Evolutionary conservation across 2,888 invertebrate species (phyloP).

Genomic region (Adela reaumurella): DNA sequence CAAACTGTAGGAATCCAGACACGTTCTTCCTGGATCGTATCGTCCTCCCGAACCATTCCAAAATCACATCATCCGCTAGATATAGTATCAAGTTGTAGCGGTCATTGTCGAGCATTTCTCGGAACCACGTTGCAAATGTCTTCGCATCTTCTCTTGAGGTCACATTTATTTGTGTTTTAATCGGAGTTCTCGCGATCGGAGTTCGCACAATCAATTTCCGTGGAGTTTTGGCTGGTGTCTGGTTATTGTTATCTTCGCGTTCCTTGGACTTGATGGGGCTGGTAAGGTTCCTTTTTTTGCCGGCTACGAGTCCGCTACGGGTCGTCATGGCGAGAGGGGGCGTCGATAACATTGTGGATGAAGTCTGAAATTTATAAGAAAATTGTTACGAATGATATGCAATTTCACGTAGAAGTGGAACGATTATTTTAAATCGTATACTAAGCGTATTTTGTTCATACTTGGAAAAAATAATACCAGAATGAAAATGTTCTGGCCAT

Average conservation of each 20-base stretch:
- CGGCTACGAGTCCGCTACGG: neutral
- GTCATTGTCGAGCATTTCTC: constrained; percentile 47
- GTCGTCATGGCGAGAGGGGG: neutral
- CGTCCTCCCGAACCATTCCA: constrained; percentile 65
- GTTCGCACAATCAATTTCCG: too few species aligned
- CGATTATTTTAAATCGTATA: too few species aligned
- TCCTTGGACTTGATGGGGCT: neutral
- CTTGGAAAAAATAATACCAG: too few species aligned
- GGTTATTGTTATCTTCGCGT: neutral
- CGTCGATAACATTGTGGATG: neutral
- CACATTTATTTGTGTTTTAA: neutral
- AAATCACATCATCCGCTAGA: constrained; percentile 45
- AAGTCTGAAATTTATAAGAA: too few species aligned
- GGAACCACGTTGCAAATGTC: constrained; percentile 43
- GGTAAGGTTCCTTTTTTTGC: neutral
- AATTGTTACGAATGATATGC: too few species aligned
- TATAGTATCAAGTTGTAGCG: constrained; percentile 42
- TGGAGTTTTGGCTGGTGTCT: neutral
- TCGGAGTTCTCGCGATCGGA: neutral
- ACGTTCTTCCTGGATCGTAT: constrained; percentile 58
- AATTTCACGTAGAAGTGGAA: too few species aligned
- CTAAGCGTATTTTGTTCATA: too few species aligned
- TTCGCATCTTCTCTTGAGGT: constrained; percentile 19
- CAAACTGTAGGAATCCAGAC: constrained; percentile 49
- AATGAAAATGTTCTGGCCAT: too few species aligned